Percentiles rank a stretch among this genome's conserved stretches.
Conservation (phyloP, 2,888 invertebrate species). For the Perdita meconis region DNA sequence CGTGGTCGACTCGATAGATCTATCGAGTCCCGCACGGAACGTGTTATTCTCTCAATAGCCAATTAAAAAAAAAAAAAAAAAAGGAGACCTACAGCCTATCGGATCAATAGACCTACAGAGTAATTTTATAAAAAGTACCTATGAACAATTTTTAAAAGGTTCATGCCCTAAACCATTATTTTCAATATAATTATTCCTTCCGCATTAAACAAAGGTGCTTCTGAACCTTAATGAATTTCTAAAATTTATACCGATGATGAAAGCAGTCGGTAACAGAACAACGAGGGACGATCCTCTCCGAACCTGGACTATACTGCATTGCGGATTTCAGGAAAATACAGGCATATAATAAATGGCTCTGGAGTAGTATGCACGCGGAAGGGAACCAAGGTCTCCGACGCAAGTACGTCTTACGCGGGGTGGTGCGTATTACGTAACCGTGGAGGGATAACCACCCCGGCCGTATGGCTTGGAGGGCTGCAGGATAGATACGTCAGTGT, state of each 20-base stretch:
- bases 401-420: constrained; percentile 72
- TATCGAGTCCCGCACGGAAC: too few species aligned
- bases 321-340: constrained; percentile 49
- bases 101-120: too few species aligned
- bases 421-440: constrained; percentile 76
- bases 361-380: constrained; percentile 31
- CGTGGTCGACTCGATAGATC: too few species aligned
- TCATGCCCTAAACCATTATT: too few species aligned
- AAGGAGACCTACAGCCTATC: too few species aligned
- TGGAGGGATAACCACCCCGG: constrained; percentile 69
- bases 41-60: too few species aligned
- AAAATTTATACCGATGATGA: constrained; percentile 1
- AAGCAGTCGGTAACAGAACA: constrained; percentile 6
- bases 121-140: too few species aligned
- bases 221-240: neutral
- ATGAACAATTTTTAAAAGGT: too few species aligned
- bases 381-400: constrained; percentile 58
- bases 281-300: constrained; percentile 5
- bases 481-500: constrained; percentile 82
- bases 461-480: constrained; percentile 61
- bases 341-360: constrained; percentile 24
- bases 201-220: too few species aligned
- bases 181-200: too few species aligned
- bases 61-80: too few species aligned
- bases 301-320: constrained; percentile 59